Evolutionary conservation across 2,113 vertebrate genomes (phyloP).

Genomic region (Toxotes chatareus): DNA sequence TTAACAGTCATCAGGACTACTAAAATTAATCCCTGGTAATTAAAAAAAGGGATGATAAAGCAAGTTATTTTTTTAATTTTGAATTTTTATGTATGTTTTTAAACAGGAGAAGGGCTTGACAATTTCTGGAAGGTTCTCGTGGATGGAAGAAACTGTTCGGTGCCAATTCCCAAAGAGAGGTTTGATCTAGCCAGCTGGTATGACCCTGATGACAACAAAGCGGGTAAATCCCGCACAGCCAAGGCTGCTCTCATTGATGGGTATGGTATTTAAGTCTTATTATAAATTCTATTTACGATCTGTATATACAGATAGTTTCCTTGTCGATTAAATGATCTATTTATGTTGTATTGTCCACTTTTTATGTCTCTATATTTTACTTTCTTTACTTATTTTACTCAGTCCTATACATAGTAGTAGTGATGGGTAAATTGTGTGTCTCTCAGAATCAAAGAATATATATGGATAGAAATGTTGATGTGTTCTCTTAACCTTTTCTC

Average conservation of each 20-base stretch:
- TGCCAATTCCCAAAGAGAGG: slow-evolving; percentile 84
- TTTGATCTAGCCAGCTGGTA: slow-evolving; percentile 84
- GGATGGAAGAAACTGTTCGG: slow-evolving; percentile 85
- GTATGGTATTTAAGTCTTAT: slow-evolving; percentile 62
- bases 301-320: background rate
- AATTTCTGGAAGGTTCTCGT: slow-evolving; percentile 88
- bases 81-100: background rate
- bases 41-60: background rate
- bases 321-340: background rate
- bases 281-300: background rate
- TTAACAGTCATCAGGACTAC: background rate
- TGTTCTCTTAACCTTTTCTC: background rate
- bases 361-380: background rate
- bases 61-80: background rate
- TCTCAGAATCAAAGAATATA: background rate
- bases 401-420: no score
- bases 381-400: no score
- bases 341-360: background rate
- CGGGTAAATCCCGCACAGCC: slow-evolving; percentile 84
- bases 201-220: slow-evolving; percentile 84
- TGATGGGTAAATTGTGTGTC: background rate
- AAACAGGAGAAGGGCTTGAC: slow-evolving; percentile 86
- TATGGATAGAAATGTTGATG: background rate
- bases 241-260: slow-evolving; percentile 85
- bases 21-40: background rate